These are phyloP conservation scores for Papilio demoleus DNA, from an alignment of 2,888 invertebrate species.

Conservation along the genomic window DNA sequence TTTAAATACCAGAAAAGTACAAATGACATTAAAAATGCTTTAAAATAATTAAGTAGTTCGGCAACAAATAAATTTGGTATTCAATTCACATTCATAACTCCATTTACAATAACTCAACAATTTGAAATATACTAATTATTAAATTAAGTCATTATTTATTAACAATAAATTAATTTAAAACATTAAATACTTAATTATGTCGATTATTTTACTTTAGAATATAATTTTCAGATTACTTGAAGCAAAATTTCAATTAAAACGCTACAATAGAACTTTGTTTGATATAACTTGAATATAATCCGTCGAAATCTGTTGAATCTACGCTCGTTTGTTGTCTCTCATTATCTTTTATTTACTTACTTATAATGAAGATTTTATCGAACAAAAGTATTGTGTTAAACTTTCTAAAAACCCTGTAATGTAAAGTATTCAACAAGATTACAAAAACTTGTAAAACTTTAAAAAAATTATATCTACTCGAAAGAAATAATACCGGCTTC, in stretches of 20 bases:
- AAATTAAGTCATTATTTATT: not conserved
- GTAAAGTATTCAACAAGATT: too few relatives aligned
- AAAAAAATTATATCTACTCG: too few relatives aligned
- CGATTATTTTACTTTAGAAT: constrained; percentile 27
- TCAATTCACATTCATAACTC: not conserved
- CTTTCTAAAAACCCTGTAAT: constrained; percentile 31
- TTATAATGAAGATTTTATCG: constrained; percentile 32
- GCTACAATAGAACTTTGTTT: constrained; percentile 39
- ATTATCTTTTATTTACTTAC: constrained; percentile 38
- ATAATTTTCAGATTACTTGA: constrained; percentile 34
- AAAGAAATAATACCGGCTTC: too few relatives aligned
- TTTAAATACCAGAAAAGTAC: too few relatives aligned
- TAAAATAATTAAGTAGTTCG: not conserved
- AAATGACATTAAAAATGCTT: too few relatives aligned
- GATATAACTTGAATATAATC: constrained; percentile 38
- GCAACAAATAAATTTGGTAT: not conserved
- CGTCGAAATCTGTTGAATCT: constrained; percentile 39
- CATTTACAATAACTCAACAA: not conserved
- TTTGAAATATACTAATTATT: not conserved
- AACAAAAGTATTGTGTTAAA: constrained; percentile 26
- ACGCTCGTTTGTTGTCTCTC: constrained; percentile 29
- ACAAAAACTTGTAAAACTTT: too few relatives aligned
- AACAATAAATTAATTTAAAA: not conserved
- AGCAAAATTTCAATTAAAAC: constrained; percentile 39
- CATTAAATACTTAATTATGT: constrained; percentile 16